Percentiles rank a stretch among this genome's conserved stretches.
These are phyloP conservation scores for Drosophila kanekoi DNA, from an alignment of 2,888 invertebrate species.

Conservation along the genomic window DNA sequence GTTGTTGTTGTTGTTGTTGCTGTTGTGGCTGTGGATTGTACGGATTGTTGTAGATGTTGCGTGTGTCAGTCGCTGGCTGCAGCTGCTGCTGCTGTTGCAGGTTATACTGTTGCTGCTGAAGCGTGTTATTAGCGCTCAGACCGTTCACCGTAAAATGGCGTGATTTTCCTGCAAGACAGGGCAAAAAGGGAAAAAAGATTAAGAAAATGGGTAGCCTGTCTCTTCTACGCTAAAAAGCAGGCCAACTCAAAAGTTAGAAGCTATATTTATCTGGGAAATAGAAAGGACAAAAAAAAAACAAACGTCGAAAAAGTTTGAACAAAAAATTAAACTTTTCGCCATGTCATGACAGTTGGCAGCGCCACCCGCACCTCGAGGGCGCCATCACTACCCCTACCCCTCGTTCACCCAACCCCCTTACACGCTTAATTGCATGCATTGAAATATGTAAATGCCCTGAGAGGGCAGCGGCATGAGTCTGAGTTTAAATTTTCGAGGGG, in stretches of 20 bases:
- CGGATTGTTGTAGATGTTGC: slow-evolving; percentile 87
- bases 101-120: slow-evolving; percentile 86
- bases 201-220: not conserved
- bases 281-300: slow-evolving; percentile 4
- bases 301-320: slow-evolving; percentile 38
- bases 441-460: slow-evolving; percentile 79
- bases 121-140: slow-evolving; percentile 85
- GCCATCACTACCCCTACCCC: not conserved
- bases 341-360: slow-evolving; percentile 56
- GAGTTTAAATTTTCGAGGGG: slow-evolving; percentile 8
- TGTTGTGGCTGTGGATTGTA: slow-evolving; percentile 84
- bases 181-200: slow-evolving; percentile 3
- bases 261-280: slow-evolving; percentile 12
- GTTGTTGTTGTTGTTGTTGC: slow-evolving; percentile 80
- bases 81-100: slow-evolving; percentile 84
- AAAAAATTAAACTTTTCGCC: slow-evolving; percentile 54
- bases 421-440: slow-evolving; percentile 78
- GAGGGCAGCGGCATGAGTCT: slow-evolving; percentile 9
- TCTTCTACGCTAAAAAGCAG: not conserved
- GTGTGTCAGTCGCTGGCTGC: slow-evolving; percentile 85
- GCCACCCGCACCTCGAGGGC: not conserved
- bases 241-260: slow-evolving; percentile 17
- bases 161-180: slow-evolving; percentile 87
- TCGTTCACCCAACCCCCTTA: not conserved
- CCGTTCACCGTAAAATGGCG: slow-evolving; percentile 90